Evolutionary conservation across 2,797 vertebrate species (phyloP).

Genomic region (Delichon dasypus): DNA sequence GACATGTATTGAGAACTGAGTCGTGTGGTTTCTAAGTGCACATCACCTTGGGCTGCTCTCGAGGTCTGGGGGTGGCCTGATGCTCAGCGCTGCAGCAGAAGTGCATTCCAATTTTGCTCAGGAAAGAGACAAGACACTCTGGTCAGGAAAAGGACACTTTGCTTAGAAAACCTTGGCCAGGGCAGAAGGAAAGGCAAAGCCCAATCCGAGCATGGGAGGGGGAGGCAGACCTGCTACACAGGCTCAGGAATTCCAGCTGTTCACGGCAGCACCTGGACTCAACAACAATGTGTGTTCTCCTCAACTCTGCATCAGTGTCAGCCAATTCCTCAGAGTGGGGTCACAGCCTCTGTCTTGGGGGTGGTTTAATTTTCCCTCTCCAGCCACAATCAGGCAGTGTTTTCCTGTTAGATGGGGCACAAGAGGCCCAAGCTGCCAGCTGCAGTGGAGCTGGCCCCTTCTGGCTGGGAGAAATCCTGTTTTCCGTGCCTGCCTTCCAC

Average conservation of each 20-base stretch:
- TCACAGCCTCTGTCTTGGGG: not conserved
- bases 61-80: conserved; percentile 12
- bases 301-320: not conserved
- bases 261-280: not conserved
- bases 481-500: not conserved
- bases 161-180: not conserved
- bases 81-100: not conserved
- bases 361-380: not conserved
- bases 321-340: not conserved
- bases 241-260: conserved; percentile 28
- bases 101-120: not conserved
- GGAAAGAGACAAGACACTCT: not conserved
- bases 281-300: not conserved
- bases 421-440: conserved; percentile 37
- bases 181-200: not conserved
- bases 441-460: conserved; percentile 21
- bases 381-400: not conserved
- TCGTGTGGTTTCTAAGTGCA: not conserved
- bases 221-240: not conserved
- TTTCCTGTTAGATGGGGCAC: not conserved
- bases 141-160: not conserved
- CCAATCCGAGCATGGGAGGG: not conserved
- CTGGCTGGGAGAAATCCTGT: conserved; percentile 19
- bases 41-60: conserved; percentile 6
- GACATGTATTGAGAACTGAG: not conserved